phyloP scores from a whole-genome alignment of 2,797 vertebrate species.

The Enteromius anoplus region DNA sequence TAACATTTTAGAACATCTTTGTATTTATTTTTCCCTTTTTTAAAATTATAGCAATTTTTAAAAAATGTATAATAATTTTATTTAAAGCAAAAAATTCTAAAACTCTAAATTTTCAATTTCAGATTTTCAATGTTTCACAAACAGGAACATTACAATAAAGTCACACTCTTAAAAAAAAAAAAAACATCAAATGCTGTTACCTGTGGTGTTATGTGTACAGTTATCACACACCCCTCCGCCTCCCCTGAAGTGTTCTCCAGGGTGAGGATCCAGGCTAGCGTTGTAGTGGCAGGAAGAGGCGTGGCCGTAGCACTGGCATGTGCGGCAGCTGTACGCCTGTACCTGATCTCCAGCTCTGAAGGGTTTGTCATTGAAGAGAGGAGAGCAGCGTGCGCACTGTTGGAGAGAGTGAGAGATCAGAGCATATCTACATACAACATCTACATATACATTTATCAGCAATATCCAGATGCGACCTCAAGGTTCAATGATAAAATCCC shows the following conservation, averaged over 20 bases:
- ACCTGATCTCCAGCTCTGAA: slow-evolving; percentile 85
- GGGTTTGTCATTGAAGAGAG: slow-evolving; percentile 90
- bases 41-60: background rate
- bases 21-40: background rate
- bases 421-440: slow-evolving; percentile 21
- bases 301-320: slow-evolving; percentile 85
- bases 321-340: slow-evolving; percentile 84
- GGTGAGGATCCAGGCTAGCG: slow-evolving; percentile 77
- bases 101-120: background rate
- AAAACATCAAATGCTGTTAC: slow-evolving; percentile 66
- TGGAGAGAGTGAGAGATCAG: slow-evolving; percentile 50
- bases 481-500: slow-evolving; percentile 19
- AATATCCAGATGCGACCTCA: slow-evolving; percentile 22
- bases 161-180: background rate
- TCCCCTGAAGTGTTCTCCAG: slow-evolving; percentile 81
- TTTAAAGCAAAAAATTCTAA: background rate
- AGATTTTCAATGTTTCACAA: background rate
- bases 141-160: background rate
- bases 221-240: slow-evolving; percentile 87
- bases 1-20: background rate
- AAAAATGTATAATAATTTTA: background rate
- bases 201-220: slow-evolving; percentile 87
- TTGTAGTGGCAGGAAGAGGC: slow-evolving; percentile 87
- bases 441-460: slow-evolving; percentile 39
- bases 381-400: slow-evolving; percentile 86